Base-by-base conservation (phyloP, 2,797 vertebrate species). In the Pteropus rufus region DNA sequence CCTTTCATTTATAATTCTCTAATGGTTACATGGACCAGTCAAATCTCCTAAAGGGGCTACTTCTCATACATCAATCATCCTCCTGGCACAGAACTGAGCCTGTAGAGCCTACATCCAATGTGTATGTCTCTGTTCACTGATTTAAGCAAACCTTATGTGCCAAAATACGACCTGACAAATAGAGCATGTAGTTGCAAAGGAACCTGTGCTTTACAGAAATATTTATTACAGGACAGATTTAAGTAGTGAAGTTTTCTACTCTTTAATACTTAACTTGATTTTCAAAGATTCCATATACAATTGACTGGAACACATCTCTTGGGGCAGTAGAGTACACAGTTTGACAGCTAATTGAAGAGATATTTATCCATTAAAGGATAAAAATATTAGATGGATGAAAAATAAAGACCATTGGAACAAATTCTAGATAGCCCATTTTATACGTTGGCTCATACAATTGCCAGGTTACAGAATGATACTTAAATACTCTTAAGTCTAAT, bases 171-270 rank as follows among this genome's bases (percentile, higher is more conserved):
- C 34, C 7, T 93, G 93, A 60, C 12, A 67, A 89, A 92, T 72
- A 77, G 56, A 90, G n/a, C 19, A 77, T 21, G 10, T 41, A 49
- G 39, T 44, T 95, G 49, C 62, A 94, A 95, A 85, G 56, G 19
- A 95, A 95, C 52, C 49, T 67, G 31, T 52, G 41, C 41, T 94
- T 91, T 86, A 73, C 6, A 73, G 70, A 93, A 89, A 85, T 85
- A 56, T 12, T 83, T 90, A 89, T 29, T 80, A 24, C 10, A 72
- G 39, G 75, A 79, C 41, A 91, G 56, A 92, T 65, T 92, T 67
- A 58, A 92, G 75, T 36, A 83, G 60, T 52, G 36, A 54, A 34
- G 18, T 64, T 89, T 49, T 31, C 36, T 70, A 39, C 12, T 70
- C 49, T 80, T 80, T 85, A 80, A 31, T 60, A 46, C 36, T 88